Conservation (phyloP, 2,797 vertebrate genomes). For the Prionace glauca region DNA sequence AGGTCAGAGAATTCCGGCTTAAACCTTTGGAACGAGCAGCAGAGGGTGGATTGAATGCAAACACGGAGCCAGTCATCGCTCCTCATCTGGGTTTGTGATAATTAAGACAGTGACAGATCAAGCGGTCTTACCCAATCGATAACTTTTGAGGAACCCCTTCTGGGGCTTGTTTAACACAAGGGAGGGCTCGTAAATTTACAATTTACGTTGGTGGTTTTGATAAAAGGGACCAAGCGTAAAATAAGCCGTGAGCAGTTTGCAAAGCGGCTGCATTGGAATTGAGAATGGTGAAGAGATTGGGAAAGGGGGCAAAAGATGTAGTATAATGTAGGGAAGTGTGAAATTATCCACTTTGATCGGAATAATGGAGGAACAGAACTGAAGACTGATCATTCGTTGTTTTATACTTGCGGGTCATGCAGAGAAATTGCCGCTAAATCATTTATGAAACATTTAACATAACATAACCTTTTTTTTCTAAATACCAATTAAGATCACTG, state of each 20-base stretch:
- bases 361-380: not conserved
- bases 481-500: slow-evolving; percentile 28
- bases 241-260: not conserved
- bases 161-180: not conserved
- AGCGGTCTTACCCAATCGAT: no score
- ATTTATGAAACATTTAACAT: not conserved
- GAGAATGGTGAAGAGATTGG: not conserved
- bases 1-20: no score
- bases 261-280: not conserved
- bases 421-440: slow-evolving; percentile 25
- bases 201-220: not conserved
- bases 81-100: no score
- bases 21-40: no score
- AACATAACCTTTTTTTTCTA: slow-evolving; percentile 17
- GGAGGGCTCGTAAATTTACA: not conserved
- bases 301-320: not conserved
- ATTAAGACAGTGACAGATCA: no score
- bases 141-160: no score
- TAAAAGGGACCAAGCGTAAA: not conserved
- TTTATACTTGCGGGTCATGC: slow-evolving; percentile 9
- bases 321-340: not conserved
- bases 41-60: no score
- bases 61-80: no score
- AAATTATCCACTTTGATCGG: not conserved
- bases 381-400: not conserved